These are phyloP conservation scores for Sterrhoptilus dennistouni DNA, from an alignment of 2,113 vertebrate genomes.

Conservation along the genomic window DNA sequence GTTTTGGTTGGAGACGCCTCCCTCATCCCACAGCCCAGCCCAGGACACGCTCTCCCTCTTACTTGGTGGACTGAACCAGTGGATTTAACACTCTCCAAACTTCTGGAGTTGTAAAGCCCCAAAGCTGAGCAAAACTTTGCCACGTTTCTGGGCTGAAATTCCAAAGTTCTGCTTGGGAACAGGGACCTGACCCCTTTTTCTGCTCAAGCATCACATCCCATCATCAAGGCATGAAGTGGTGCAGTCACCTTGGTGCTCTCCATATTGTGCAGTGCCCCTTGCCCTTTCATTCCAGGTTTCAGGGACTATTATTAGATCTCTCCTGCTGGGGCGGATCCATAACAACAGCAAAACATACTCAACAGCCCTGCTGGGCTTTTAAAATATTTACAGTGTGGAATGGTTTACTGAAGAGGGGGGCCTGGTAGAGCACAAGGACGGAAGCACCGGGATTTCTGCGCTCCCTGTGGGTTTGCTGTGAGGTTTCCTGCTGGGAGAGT, in stretches of 20 bases:
- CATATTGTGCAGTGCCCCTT: not conserved
- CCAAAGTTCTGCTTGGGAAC: not conserved
- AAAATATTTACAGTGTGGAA: slow-evolving; percentile 60
- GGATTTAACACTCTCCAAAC: not conserved
- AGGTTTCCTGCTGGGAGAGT: slow-evolving; percentile 17
- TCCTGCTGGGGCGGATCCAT: slow-evolving; percentile 50
- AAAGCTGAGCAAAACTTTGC: not conserved
- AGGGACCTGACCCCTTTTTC: not conserved
- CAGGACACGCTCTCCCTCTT: accelerated
- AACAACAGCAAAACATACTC: slow-evolving; percentile 57
- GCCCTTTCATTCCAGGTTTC: slow-evolving; percentile 37
- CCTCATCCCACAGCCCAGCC: not conserved
- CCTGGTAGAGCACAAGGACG: slow-evolving; percentile 8
- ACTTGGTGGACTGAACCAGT: not conserved
- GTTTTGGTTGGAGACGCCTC: not conserved
- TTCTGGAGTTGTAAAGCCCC: not conserved
- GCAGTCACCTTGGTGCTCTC: not conserved
- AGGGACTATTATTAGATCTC: slow-evolving; percentile 58
- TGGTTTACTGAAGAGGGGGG: slow-evolving; percentile 22
- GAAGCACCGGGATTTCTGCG: not conserved
- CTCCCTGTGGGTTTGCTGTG: slow-evolving; percentile 15
- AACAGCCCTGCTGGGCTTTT: slow-evolving; percentile 23
- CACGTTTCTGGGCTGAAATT: not conserved
- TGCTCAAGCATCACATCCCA: not conserved
- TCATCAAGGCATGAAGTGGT: not conserved